Conservation (phyloP, 2,888 invertebrate species). For the Orthosia gracilis region DNA sequence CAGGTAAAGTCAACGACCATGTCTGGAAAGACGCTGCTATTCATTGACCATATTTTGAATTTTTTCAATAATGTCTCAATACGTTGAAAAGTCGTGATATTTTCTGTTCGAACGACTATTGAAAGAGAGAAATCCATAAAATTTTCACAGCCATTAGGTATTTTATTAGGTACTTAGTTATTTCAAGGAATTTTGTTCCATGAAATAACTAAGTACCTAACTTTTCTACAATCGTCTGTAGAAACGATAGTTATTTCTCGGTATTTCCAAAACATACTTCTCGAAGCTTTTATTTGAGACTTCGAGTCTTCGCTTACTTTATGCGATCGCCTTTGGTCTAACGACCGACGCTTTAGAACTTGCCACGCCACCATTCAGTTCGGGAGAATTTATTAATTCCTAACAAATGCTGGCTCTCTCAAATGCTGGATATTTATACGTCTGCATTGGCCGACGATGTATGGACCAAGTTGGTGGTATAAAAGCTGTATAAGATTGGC, state of each 20-base stretch:
- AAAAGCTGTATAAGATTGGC: conserved; percentile 54
- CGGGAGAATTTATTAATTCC: conserved; percentile 60
- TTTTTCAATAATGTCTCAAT: not conserved
- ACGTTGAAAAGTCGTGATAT: not conserved
- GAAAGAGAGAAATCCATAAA: conserved; percentile 16
- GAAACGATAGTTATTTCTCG: conserved; percentile 29
- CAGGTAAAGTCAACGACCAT: not conserved
- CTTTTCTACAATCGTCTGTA: conserved; percentile 10
- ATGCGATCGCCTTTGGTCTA: conserved; percentile 41
- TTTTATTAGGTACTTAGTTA: no score
- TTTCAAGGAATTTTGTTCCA: no score
- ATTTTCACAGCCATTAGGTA: conserved; percentile 14
- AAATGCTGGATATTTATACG: conserved; percentile 53
- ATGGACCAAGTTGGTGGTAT: conserved; percentile 13
- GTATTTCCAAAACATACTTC: conserved; percentile 44
- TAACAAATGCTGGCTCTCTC: conserved; percentile 48
- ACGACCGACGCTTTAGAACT: conserved; percentile 52
- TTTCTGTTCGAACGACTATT: not conserved
- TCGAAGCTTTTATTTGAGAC: conserved; percentile 45
- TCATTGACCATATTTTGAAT: not conserved
- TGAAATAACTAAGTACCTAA: conserved; percentile 7
- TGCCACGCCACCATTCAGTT: conserved; percentile 41
- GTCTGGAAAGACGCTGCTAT: not conserved
- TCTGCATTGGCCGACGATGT: conserved; percentile 47
- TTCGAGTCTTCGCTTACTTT: conserved; percentile 31